These are phyloP conservation scores for Bombus sibiricus DNA, from an alignment of 1,140 invertebrate species.

Conservation along the genomic window DNA sequence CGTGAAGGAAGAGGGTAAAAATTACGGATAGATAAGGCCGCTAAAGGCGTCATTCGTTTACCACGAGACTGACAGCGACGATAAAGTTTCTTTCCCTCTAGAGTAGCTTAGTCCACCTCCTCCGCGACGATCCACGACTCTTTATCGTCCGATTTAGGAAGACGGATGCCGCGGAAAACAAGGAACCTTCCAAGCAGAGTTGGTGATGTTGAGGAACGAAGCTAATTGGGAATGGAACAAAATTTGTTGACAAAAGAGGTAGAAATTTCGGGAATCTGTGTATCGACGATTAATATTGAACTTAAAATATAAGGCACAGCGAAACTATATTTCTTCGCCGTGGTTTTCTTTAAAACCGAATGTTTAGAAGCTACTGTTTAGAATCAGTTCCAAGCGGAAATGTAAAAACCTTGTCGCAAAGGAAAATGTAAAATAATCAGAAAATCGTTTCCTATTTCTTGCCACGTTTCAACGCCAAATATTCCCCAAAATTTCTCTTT, in stretches of 20 bases:
- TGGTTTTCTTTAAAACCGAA: too few species aligned
- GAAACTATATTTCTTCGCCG: too few species aligned
- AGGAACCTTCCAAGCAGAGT: neutral
- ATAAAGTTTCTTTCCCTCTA: constrained; percentile 63
- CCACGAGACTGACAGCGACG: constrained; percentile 59
- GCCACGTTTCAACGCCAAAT: too few species aligned
- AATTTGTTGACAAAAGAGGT: neutral
- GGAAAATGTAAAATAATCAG: too few species aligned
- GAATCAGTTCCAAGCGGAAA: too few species aligned
- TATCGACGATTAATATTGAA: too few species aligned
- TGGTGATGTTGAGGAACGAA: neutral
- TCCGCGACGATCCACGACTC: constrained; percentile 31
- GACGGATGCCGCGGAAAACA: constrained; percentile 48
- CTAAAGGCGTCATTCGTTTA: constrained; percentile 66
- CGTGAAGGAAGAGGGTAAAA: constrained; percentile 49
- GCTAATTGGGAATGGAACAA: too few species aligned
- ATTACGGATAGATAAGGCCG: constrained; percentile 66
- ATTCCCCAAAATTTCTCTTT: too few species aligned
- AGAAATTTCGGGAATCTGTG: neutral
- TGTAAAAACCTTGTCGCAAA: too few species aligned
- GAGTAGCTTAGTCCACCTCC: constrained; percentile 60
- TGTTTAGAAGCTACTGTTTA: too few species aligned
- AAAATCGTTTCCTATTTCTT: too few species aligned
- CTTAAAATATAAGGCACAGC: too few species aligned
- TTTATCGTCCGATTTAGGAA: neutral